Evolutionary conservation across 2,797 vertebrate genomes (phyloP).

Genomic region (Schizopygopsis pylzovi): DNA sequence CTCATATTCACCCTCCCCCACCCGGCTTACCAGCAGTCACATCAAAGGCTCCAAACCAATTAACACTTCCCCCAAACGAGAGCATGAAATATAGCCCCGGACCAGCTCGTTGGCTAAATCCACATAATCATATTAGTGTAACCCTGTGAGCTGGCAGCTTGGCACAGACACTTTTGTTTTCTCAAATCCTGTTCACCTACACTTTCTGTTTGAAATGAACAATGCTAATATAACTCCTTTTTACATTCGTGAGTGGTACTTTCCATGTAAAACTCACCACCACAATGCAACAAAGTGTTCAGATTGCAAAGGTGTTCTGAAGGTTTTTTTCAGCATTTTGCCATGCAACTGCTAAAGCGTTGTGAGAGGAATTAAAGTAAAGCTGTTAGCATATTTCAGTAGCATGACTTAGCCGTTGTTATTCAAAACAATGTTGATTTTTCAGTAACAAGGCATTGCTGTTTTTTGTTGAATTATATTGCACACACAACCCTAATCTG

Average conservation of each 20-base stretch:
- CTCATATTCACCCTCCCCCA: slow-evolving; percentile 3
- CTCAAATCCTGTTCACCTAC: slow-evolving; percentile 5
- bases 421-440: background rate
- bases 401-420: background rate
- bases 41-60: slow-evolving; percentile 81
- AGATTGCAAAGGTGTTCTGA: background rate
- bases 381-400: background rate
- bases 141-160: slow-evolving; percentile 62
- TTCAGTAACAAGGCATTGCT: background rate
- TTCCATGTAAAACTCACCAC: background rate
- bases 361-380: background rate
- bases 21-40: slow-evolving; percentile 66
- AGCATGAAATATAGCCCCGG: slow-evolving; percentile 70
- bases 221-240: background rate
- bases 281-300: background rate
- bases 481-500: background rate
- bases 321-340: background rate
- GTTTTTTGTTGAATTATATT: background rate
- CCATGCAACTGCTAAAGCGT: background rate
- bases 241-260: background rate
- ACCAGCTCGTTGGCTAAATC: slow-evolving; percentile 81
- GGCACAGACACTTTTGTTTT: slow-evolving; percentile 21
- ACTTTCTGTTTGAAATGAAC: background rate
- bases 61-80: slow-evolving; percentile 76
- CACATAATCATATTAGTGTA: slow-evolving; percentile 80